Conservation (phyloP, 2,888 invertebrate species). For the Bimastos eiseni region DNA sequence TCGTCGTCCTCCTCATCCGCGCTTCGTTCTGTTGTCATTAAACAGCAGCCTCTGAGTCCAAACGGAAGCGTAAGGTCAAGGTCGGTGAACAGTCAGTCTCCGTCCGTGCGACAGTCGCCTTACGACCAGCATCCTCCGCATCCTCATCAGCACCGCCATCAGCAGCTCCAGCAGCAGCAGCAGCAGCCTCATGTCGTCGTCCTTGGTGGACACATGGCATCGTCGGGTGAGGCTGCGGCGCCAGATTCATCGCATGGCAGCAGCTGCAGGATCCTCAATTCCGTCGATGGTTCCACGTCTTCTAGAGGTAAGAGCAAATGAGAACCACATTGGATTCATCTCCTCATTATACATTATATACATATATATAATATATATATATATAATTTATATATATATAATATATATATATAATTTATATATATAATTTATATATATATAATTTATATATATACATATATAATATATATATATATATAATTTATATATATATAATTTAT, state of each 20-base stretch:
- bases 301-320: constrained; percentile 7
- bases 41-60: neutral
- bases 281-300: neutral
- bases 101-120: neutral
- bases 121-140: constrained; percentile 22
- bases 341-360: no score
- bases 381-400: no score
- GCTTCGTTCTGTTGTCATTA: neutral
- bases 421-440: no score
- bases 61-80: constrained; percentile 5
- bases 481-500: no score
- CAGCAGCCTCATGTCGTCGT: neutral
- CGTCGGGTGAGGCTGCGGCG: neutral
- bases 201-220: neutral
- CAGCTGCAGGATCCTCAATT: neutral
- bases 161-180: constrained; percentile 24
- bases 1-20: constrained; percentile 24
- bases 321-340: no score
- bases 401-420: no score
- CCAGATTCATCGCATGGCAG: neutral
- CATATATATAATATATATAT: no score
- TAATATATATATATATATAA: no score
- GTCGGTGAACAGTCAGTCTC: neutral
- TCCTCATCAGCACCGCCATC: neutral
- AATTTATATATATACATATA: no score